Evolutionary conservation across 2,113 vertebrate species (phyloP), one percentile per base, ranked within the genome.

Genomic region (Corythornis cristatus): DNA sequence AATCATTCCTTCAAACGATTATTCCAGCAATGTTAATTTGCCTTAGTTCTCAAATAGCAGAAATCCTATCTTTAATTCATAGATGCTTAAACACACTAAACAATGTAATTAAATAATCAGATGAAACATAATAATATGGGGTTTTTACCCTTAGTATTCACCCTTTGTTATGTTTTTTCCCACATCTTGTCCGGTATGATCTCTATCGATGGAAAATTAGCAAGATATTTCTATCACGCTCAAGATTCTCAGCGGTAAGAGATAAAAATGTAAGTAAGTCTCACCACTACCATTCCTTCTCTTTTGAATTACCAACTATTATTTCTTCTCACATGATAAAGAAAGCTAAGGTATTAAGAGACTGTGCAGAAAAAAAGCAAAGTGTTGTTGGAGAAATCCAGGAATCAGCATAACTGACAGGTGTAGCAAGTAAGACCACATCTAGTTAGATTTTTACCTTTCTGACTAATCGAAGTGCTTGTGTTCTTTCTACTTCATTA

Each of bases 401-500:
- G 6, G 7, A 83, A 28, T 42, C 64, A 77, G 60, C 22, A 79
- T 1, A 76, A 21, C 0, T 21, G 33, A 83, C 26, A 26, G 19
- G 22, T 25, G 77, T 16, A 84, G 25, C 16, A 76, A 10, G 3
- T 14, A 78, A 20, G 21, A 78, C 23, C 57, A 43, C 2, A 70
- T 8, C 68, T 1, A 75, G 22, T 45, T 46, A 80, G 23, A 80
- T 37, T 35, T 72, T 83, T 98, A 99, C 99, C 99, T 99, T 99
- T 98, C 99, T 98, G 93, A 99, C 99, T 82, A 99, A 98, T 95
- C 99, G 98, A 96, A 99, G 99, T 88, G 99, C 99, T 97, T 99
- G 99, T 83, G 99, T 99, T 95, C 99, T 98, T 96, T 99, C 99
- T 76, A 99, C 99, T 97, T 99, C 99, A 76, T 99, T 99, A 97